Percentiles rank a stretch among this genome's conserved stretches.
phyloP scores from a whole-genome alignment of 2,113 vertebrate species.

The Dicrurus megarhynchus region DNA sequence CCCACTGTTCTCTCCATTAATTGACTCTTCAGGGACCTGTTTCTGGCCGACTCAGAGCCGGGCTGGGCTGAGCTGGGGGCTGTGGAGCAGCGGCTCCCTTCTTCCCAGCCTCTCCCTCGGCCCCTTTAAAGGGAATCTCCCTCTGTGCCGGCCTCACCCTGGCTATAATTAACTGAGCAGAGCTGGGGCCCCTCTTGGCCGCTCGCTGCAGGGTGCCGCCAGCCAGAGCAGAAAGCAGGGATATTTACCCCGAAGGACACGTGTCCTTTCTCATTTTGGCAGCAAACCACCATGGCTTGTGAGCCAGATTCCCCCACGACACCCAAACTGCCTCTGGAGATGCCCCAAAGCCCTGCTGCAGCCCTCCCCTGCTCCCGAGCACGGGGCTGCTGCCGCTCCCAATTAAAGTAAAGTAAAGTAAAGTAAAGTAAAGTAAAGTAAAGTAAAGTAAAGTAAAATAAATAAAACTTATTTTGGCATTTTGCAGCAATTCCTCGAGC shows the following conservation, averaged over 20 bases:
- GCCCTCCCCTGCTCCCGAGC: background rate
- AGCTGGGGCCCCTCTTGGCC: constrained; percentile 35
- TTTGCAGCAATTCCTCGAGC: background rate
- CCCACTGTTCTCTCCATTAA: background rate
- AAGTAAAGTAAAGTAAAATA: background rate
- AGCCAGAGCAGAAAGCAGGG: background rate
- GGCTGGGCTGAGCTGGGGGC: background rate
- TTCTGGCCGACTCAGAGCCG: background rate
- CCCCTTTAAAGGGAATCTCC: constrained; percentile 58
- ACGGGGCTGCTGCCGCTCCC: accelerated
- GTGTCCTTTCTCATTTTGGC: background rate
- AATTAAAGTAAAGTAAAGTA: too few species aligned
- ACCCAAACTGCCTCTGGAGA: accelerated
- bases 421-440: too few species aligned
- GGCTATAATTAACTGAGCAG: constrained; percentile 34
- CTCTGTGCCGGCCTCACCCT: background rate
- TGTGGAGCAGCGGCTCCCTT: background rate
- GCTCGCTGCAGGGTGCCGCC: background rate
- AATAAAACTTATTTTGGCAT: background rate
- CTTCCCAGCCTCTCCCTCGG: background rate
- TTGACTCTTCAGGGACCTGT: accelerated
- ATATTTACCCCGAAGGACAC: background rate
- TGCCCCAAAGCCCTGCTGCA: background rate
- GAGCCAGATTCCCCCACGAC: background rate
- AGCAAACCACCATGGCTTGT: background rate